Base-by-base conservation (phyloP, 2,113 vertebrate species). In the Pseudorasbora parva region DNA sequence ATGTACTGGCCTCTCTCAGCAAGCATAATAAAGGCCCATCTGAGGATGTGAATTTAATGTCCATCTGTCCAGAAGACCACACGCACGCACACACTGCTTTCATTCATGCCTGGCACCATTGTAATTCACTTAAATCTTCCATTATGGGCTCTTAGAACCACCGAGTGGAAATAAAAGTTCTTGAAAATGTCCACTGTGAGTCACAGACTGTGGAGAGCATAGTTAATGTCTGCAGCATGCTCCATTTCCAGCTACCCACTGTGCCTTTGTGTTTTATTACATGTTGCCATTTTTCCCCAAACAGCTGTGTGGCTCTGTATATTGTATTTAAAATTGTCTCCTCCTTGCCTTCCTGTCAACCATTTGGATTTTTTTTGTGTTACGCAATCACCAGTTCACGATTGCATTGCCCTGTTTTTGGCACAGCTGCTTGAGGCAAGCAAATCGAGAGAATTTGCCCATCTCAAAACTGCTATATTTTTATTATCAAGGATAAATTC, bases 181-280 rank as follows among this genome's bases (percentile, higher is more conserved):
- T 68, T 49, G 78, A 81, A 81, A 81, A 81, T 37, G 62, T 81
- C 78, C 45, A 37, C 45, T 56, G 30, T 69, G 78, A 69, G 47
- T 37, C 30, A n/a, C 27, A 54, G 78, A 47, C 43, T 4, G 10
- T 49, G 41, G 23, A 66, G 60, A 69, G 19, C 9, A 2, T 19
- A 8, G 47, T 54, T 81, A 81, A 69, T 41, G 78, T 69, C 47
- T 81, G 47, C 3, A 51, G 23, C 21, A 41, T 9, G 30, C 47
- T 37, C 47, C 19, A 47, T 69, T 69, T 81, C 41, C 64, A 45
- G 23, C 27, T 23, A 15, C 64, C 30, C 14, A 23, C 60, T 49
- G 60, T n/a, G 25, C n/a, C 10, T 80, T 27, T 78, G n/a, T 30
- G 15, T 56, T 41, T 51, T 81, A 54, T 56, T 51, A 41, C 62